A percentile compares a stretch with the other conserved stretches of the same genome.
Conservation (phyloP, 2,797 vertebrate genomes). For the Orientallactaga sibirica region DNA sequence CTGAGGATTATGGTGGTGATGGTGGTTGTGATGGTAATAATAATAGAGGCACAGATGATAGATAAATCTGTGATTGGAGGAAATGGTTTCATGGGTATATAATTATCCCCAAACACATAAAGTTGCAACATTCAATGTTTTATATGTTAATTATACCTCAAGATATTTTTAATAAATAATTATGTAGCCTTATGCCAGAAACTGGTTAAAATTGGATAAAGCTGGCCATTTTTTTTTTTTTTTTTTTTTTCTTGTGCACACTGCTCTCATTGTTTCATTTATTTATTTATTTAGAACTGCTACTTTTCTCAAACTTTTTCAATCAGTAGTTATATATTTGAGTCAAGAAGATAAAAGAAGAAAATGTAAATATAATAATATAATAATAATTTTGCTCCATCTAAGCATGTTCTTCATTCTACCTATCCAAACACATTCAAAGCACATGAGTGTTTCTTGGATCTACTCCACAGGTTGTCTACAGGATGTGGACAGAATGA, state of each 20-base stretch:
- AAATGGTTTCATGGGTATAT: neutral
- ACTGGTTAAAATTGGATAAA: no score
- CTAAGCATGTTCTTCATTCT: neutral
- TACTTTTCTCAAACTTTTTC: neutral
- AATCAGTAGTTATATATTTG: neutral
- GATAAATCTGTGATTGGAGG: neutral
- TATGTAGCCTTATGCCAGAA: no score
- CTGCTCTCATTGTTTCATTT: neutral
- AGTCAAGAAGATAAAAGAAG: neutral
- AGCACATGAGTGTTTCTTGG: neutral
- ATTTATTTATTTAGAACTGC: no score
- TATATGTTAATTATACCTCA: neutral
- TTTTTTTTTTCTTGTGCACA: neutral
- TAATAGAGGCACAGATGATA: neutral
- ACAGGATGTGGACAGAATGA: neutral
- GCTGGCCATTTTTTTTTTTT: neutral
- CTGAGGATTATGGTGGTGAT: neutral
- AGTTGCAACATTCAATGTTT: neutral
- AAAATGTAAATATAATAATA: neutral
- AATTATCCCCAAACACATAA: neutral
- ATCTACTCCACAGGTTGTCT: neutral
- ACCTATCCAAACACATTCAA: neutral
- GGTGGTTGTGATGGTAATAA: neutral
- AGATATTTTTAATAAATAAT: neutral
- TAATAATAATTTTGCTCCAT: neutral